Evolutionary conservation across 2,113 vertebrate species (phyloP).

Genomic region (Ploceus nigricollis): DNA sequence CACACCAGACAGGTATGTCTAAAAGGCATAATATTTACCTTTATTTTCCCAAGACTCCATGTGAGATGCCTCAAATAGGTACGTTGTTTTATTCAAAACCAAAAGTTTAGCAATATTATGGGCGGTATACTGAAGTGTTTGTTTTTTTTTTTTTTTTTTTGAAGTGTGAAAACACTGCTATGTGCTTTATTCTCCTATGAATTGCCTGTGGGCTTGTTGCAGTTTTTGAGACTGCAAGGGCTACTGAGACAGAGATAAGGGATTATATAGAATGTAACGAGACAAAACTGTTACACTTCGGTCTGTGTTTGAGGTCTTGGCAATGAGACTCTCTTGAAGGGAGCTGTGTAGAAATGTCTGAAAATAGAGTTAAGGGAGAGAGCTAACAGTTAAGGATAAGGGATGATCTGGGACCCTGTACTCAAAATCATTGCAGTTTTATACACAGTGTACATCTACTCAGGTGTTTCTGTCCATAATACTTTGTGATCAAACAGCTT

Average conservation of each 20-base stretch:
- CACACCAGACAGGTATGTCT: neutral
- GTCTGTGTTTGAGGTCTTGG: neutral
- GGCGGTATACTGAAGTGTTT: accelerated
- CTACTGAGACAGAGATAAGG: neutral
- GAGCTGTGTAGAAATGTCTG: neutral
- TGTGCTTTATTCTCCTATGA: neutral
- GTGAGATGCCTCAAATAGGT: neutral
- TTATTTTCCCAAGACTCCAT: neutral
- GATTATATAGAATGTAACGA: neutral
- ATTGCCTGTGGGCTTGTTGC: neutral
- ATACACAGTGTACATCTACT: neutral
- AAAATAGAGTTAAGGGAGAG: neutral
- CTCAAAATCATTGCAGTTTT: neutral
- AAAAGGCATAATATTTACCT: neutral
- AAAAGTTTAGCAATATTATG: neutral
- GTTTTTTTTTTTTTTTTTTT: neutral
- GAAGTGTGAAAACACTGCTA: neutral
- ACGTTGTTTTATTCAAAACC: neutral
- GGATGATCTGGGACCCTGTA: neutral
- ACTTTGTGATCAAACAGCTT: neutral
- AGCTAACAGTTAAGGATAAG: neutral
- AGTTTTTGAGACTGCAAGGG: neutral
- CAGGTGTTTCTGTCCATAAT: neutral
- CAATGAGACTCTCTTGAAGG: neutral
- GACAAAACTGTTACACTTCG: neutral